Evolutionary conservation across 2,888 invertebrate species (phyloP).

Genomic region (Melanargia galathea): DNA sequence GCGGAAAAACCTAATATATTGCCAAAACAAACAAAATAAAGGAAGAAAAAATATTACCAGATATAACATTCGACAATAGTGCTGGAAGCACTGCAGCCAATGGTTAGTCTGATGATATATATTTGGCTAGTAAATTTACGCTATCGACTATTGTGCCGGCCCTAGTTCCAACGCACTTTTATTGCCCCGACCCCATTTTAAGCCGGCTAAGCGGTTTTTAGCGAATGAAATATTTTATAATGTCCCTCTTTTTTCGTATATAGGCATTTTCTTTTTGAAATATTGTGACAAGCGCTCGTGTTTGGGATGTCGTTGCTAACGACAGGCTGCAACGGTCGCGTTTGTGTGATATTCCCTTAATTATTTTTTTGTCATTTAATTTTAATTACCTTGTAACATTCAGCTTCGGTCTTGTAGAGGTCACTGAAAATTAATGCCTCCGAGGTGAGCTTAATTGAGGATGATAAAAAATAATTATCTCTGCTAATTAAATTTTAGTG

Average conservation of each 20-base stretch:
- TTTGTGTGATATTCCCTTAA: conserved; percentile 20
- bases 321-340: conserved; percentile 13
- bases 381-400: conserved; percentile 23
- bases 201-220: conserved; percentile 54
- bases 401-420: conserved; percentile 6
- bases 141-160: conserved; percentile 44
- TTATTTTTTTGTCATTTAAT: conserved; percentile 24
- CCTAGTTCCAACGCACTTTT: conserved; percentile 54
- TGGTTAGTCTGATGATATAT: conserved; percentile 37
- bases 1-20: conserved; percentile 21
- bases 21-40: conserved; percentile 30
- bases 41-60: conserved; percentile 32
- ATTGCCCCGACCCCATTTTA: conserved; percentile 59
- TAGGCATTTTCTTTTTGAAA: conserved; percentile 27
- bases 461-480: conserved; percentile 3
- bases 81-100: conserved; percentile 34
- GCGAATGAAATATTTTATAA: conserved; percentile 54
- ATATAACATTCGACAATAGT: conserved; percentile 34
- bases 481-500: not conserved
- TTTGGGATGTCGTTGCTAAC: conserved; percentile 22
- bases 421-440: conserved; percentile 4
- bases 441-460: not conserved
- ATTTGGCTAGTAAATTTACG: conserved; percentile 41
- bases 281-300: conserved; percentile 30
- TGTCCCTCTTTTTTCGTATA: conserved; percentile 35